These are phyloP conservation scores for Thamnophis sirtalis DNA, from an alignment of 2,113 vertebrate species.

Conservation along the genomic window DNA sequence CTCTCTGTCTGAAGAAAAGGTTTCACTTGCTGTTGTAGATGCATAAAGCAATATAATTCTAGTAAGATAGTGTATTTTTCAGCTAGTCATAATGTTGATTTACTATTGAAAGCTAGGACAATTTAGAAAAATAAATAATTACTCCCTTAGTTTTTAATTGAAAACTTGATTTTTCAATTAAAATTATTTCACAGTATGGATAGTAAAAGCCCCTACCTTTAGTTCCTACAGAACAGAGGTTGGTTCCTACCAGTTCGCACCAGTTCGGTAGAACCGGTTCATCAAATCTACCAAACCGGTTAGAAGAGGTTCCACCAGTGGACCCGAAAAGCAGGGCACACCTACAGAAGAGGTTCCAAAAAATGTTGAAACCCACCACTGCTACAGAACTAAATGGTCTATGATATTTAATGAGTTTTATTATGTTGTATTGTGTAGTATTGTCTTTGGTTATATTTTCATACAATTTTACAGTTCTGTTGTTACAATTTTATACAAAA, in stretches of 20 bases:
- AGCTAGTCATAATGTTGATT: slow-evolving; percentile 54
- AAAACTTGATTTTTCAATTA: not conserved
- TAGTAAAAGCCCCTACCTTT: not conserved
- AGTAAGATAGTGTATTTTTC: slow-evolving; percentile 35
- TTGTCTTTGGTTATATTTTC: not conserved
- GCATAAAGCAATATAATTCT: slow-evolving; percentile 52
- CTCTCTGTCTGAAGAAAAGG: slow-evolving; percentile 43
- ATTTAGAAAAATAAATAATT: not conserved
- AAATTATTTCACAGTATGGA: not conserved
- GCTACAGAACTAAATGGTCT: not conserved
- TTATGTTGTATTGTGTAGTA: not conserved
- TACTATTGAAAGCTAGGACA: not conserved
- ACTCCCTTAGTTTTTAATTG: not conserved
- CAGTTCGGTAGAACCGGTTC: too few species aligned
- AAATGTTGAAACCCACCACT: too few species aligned
- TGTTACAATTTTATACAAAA: not conserved
- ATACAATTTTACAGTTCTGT: not conserved
- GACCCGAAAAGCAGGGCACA: too few species aligned
- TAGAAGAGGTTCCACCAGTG: too few species aligned
- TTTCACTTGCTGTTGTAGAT: slow-evolving; percentile 41
- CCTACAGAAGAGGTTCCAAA: too few species aligned
- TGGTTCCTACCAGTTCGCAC: too few species aligned
- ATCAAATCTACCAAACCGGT: too few species aligned
- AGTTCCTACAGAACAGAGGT: too few species aligned
- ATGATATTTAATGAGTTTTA: not conserved